Percentiles rank a stretch among this genome's conserved stretches.
phyloP scores from a whole-genome alignment of 2,113 vertebrate species.

The Chionis minor region DNA sequence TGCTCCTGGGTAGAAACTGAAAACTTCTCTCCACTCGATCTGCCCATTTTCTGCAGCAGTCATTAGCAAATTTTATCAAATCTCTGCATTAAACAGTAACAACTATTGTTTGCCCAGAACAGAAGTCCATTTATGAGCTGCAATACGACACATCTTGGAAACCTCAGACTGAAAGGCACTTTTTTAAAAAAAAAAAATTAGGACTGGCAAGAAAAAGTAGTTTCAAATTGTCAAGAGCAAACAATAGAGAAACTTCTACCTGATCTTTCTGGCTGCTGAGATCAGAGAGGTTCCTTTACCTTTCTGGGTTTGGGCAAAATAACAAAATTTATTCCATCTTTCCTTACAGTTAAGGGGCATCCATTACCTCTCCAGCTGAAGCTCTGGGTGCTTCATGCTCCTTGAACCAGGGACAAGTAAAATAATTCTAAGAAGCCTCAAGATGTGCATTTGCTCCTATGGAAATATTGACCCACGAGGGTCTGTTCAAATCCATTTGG shows the following conservation, averaged over 20 bases:
- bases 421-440: not conserved
- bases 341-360: not conserved
- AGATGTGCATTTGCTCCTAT: not conserved
- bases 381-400: not conserved
- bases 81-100: constrained; percentile 60
- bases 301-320: not conserved
- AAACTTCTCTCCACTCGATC: constrained; percentile 42
- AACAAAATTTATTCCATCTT: not conserved
- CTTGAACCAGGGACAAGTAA: not conserved
- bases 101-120: constrained; percentile 58
- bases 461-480: constrained; percentile 66
- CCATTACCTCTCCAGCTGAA: not conserved
- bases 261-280: not conserved
- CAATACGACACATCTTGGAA: constrained; percentile 59
- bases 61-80: constrained; percentile 62
- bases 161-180: constrained; percentile 33
- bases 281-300: not conserved
- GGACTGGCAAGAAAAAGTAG: constrained; percentile 1
- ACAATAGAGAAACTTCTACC: constrained; percentile 2
- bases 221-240: constrained; percentile 45
- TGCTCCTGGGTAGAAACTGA: constrained; percentile 45
- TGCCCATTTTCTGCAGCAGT: constrained; percentile 43
- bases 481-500: constrained; percentile 62
- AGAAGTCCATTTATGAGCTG: constrained; percentile 62
- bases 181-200: not conserved